A percentile compares a stretch with the other conserved stretches of the same genome.
These are phyloP conservation scores for Cryptophagus acutangulus DNA, from an alignment of 2,888 invertebrate genomes.

Conservation along the genomic window DNA sequence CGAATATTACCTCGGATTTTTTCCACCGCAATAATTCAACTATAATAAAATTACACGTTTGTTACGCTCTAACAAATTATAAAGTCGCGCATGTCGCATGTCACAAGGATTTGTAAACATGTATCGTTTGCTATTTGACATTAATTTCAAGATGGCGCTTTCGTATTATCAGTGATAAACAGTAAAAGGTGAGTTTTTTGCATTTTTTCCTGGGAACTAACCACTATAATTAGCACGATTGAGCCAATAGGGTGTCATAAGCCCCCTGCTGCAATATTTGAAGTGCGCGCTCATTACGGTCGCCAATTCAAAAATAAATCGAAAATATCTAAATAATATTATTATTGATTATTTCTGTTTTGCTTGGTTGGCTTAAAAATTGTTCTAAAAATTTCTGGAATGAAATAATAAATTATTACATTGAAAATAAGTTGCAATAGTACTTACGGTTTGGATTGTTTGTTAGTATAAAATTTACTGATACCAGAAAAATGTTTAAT, in stretches of 20 bases:
- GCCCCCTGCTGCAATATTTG: neutral
- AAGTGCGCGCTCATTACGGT: neutral
- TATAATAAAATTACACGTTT: slow-evolving; percentile 1
- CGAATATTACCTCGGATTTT: too few species aligned
- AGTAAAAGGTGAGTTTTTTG: slow-evolving; percentile 34
- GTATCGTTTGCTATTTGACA: slow-evolving; percentile 34
- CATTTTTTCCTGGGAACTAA: neutral
- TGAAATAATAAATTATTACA: neutral
- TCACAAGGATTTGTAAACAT: slow-evolving; percentile 35
- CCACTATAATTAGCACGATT: neutral
- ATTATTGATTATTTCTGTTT: slow-evolving; percentile 1
- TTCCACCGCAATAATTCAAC: too few species aligned
- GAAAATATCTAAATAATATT: neutral
- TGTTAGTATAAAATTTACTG: too few species aligned
- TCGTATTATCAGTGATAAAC: slow-evolving; percentile 36
- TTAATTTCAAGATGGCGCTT: slow-evolving; percentile 39
- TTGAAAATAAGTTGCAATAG: neutral
- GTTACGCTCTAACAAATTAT: slow-evolving; percentile 10
- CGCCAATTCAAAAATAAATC: too few species aligned
- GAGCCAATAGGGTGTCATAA: neutral
- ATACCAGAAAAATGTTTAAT: too few species aligned
- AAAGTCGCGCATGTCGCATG: slow-evolving; percentile 26
- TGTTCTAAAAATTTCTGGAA: neutral
- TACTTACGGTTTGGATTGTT: too few species aligned
- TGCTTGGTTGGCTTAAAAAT: slow-evolving; percentile 4